Evolutionary conservation across 2,888 invertebrate genomes (phyloP), one percentile per base, ranked within the genome.

Genomic region (Phortica okadai): DNA sequence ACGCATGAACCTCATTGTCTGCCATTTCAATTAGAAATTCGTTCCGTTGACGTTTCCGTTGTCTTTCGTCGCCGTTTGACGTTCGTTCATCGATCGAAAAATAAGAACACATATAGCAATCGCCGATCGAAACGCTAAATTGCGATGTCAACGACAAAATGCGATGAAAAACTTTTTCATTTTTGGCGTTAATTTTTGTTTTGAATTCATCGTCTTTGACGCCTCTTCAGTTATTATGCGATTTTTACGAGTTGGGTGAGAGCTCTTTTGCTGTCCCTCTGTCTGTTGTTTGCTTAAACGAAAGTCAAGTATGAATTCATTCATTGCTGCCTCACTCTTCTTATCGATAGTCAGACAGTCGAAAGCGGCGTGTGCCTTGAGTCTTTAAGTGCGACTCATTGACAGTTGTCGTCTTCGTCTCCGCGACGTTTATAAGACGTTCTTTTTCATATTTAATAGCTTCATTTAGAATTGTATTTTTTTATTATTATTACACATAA

Each of bases 261-360:
- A 33, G 62, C 33, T 33, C 50, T 33, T 54, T 25, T 54, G 50
- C 25, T 10, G 33, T 16, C 54, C 50, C 25, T 73, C 42, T 56
- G 50, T 73, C 7, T 42, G 73, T 11, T 72, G 62, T 56, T 42
- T 77, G 78, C 77, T 83, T 85, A 84, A 89, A 83, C 81, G 81
- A 85, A 89, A 87, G 83, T 89, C 88, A 89, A 89, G 88, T 85
- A 81, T 85, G 83, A 88, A 85, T 89, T 88, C 82, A 89, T 88
- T 89, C 86, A 86, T 83, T n/a, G n/a, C 84, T 84, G 81, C 84
- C 64, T 45, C 69, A 81, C 84, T 74, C 77, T 33, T 33, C 33
- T 33, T 33, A 33, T 33, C 33, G 33, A 4, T 5, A 33, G 1
- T 33, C 33, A 33, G 78, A 78, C 77, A 79, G 77, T 77, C 77